phyloP scores from a whole-genome alignment of 1,140 invertebrate species.

The Harpegnathos saltator region DNA sequence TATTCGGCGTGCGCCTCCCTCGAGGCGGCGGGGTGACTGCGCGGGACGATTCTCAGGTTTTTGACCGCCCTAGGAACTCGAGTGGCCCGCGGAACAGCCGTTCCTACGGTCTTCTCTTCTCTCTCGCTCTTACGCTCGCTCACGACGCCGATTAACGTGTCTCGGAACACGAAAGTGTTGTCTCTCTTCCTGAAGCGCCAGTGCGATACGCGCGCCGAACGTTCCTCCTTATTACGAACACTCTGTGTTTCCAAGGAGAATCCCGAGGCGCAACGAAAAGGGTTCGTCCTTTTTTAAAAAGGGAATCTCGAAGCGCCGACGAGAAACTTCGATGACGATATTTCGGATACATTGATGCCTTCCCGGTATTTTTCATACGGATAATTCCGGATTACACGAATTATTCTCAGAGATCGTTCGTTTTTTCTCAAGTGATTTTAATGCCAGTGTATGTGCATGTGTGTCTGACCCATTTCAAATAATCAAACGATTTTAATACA shows the following conservation, averaged over 20 bases:
- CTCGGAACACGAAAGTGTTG: conserved; percentile 36
- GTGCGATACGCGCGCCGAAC: conserved; percentile 13
- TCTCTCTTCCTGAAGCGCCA: conserved; percentile 21
- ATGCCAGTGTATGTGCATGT: too few relatives aligned
- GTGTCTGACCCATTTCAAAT: too few relatives aligned
- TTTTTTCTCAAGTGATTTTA: too few relatives aligned
- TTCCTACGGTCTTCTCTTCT: not conserved
- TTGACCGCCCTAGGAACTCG: conserved; percentile 71
- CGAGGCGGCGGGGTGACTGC: conserved; percentile 50
- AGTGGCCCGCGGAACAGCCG: conserved; percentile 34
- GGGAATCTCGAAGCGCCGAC: too few relatives aligned
- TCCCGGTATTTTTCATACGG: not conserved
- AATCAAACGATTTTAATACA: too few relatives aligned
- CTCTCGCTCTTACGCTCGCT: not conserved
- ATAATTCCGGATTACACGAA: too few relatives aligned
- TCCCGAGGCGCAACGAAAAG: not conserved
- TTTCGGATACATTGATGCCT: not conserved
- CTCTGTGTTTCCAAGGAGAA: not conserved
- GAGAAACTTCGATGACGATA: not conserved
- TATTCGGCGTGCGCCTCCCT: conserved; percentile 58
- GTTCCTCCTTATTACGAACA: conserved; percentile 32
- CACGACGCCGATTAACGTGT: conserved; percentile 50
- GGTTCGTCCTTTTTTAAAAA: not conserved
- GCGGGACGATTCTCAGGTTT: conserved; percentile 61
- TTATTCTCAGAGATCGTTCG: too few relatives aligned